Evolutionary conservation across 2,888 invertebrate genomes (phyloP).

Genomic region (Cerastis rubricosa): DNA sequence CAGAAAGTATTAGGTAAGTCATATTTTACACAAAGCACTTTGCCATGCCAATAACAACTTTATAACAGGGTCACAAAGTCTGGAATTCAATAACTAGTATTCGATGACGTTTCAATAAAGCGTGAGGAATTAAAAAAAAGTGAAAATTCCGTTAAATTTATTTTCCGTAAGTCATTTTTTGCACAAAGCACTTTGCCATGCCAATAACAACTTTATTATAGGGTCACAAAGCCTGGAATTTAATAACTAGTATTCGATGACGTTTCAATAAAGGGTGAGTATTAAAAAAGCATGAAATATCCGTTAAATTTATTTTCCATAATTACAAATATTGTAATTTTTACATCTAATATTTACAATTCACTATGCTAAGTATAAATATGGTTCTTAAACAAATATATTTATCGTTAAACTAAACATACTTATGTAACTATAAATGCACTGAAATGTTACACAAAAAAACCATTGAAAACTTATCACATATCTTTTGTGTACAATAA

Average conservation of each 20-base stretch:
- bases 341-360: constrained; percentile 88
- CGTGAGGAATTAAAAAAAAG: constrained; percentile 41
- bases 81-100: neutral
- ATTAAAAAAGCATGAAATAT: constrained; percentile 65
- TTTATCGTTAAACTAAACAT: constrained; percentile 70
- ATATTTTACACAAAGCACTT: neutral
- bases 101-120: neutral
- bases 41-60: constrained; percentile 12
- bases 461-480: constrained; percentile 85
- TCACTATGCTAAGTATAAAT: constrained; percentile 82
- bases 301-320: constrained; percentile 82
- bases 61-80: constrained; percentile 7
- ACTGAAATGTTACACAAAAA: constrained; percentile 83
- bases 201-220: constrained; percentile 26
- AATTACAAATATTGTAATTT: constrained; percentile 89
- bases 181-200: neutral
- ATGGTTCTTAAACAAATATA: constrained; percentile 86
- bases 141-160: constrained; percentile 78
- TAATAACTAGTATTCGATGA: neutral
- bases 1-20: constrained; percentile 97
- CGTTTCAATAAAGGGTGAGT: neutral
- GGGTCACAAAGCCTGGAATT: neutral
- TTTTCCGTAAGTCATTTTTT: constrained; percentile 84
- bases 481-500: constrained; percentile 85
- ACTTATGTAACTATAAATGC: constrained; percentile 83